Base-by-base conservation (phyloP, 2,113 vertebrate species). In the Proteles cristata region DNA sequence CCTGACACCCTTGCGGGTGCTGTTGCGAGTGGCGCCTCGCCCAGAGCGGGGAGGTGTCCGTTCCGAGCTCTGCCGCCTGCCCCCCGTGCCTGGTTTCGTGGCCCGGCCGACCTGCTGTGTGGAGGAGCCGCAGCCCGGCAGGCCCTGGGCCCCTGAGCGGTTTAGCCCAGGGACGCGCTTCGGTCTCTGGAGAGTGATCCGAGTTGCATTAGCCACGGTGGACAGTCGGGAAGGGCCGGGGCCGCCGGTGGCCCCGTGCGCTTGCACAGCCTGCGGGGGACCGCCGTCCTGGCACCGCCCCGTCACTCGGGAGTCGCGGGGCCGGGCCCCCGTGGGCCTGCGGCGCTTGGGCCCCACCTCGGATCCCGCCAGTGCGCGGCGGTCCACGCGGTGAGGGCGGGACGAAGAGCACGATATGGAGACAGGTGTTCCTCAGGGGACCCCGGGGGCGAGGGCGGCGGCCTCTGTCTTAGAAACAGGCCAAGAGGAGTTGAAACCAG, bases 261-360 rank as follows among this genome's bases (percentile, higher is more conserved):
- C 26, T 31, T 5, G 26, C 26, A 0, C 0, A 0, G 33, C 66
- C 21, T 1, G 0, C 1, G 58, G 39, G 5, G 19, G 45, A 65
- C 31, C 65, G 26, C 6, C 5, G 8, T 16, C 2, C 69, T 12
- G 12, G 43, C 43, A 0, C 25, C 0, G 9, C 50, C 0, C 83
- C 31, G 19, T 43, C 7, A 1, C 31, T 0, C 5, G 7, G 45
- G 79, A 45, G n/a, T 63, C 0, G 19, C 14, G 50, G 11, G 50
- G 50, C 50, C 11, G 39, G 39, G 39, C 39, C 39, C 39, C 48
- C 48, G 48, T 48, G 48, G 48, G 39, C 39, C 39, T 39, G 48
- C 48, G 48, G 21, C 0, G 0, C 33, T 3, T 87, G 1, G 48
- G 95, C 55, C 28, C 14, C 63, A 19, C 66, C 58, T 58, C 0